Conservation (phyloP, 2,113 vertebrate species). For the Thalassarche chlororhynchos region DNA sequence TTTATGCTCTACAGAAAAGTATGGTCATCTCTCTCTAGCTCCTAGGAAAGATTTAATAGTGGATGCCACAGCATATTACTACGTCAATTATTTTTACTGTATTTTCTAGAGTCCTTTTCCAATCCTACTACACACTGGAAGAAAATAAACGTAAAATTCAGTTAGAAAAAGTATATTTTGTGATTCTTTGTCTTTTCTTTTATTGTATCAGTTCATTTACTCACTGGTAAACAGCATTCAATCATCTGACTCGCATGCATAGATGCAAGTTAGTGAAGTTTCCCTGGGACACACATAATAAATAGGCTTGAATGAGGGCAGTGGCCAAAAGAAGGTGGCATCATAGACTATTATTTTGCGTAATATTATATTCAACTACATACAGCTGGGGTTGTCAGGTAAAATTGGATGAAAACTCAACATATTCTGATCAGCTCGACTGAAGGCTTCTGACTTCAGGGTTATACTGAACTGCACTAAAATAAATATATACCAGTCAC, state of each 20-base stretch:
- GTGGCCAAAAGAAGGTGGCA: background rate
- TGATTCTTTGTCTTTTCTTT: background rate
- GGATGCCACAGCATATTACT: background rate
- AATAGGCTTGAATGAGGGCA: background rate
- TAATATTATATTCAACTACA: background rate
- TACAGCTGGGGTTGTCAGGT: background rate
- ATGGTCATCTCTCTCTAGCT: background rate
- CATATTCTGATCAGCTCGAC: background rate
- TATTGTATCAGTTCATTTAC: background rate
- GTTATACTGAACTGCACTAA: background rate
- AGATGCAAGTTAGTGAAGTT: background rate
- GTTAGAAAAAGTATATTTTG: background rate
- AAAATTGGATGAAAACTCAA: background rate
- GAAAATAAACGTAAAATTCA: background rate
- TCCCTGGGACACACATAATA: background rate
- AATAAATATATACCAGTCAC: background rate
- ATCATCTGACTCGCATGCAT: background rate
- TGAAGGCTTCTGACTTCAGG: background rate
- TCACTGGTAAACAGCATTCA: background rate
- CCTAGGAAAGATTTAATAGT: background rate
- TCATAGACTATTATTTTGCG: background rate
- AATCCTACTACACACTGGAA: background rate
- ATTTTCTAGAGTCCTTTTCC: background rate
- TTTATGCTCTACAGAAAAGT: background rate
- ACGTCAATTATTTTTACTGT: background rate